Evolutionary conservation across 2,113 vertebrate genomes (phyloP).

Genomic region (Microtus ochrogaster): DNA sequence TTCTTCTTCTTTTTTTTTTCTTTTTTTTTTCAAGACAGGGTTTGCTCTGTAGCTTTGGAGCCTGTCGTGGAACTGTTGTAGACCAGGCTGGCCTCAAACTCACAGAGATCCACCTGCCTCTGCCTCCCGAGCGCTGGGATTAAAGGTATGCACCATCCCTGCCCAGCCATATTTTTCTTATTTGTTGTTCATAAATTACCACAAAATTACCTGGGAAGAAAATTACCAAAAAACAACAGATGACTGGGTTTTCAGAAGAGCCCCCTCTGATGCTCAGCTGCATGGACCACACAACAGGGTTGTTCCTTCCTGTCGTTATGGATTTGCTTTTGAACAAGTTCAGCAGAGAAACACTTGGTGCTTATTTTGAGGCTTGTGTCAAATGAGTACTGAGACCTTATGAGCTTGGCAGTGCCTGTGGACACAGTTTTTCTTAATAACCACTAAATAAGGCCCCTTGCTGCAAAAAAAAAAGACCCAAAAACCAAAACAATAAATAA

Average conservation of each 20-base stretch:
- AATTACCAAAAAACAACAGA: constrained; percentile 42
- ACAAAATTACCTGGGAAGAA: background rate
- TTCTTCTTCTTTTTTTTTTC: no score
- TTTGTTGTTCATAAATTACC: constrained; percentile 32
- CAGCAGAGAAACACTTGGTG: constrained; percentile 51
- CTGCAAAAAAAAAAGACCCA: background rate
- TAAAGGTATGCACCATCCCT: no score
- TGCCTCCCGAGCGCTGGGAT: no score
- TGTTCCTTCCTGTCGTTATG: background rate
- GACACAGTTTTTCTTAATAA: constrained; percentile 72
- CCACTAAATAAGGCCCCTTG: constrained; percentile 46
- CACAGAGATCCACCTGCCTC: no score
- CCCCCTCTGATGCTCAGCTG: background rate
- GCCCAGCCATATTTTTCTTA: background rate
- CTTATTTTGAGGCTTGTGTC: constrained; percentile 65
- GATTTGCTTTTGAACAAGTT: constrained; percentile 53
- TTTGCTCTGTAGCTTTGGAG: no score
- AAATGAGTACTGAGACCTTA: constrained; percentile 34
- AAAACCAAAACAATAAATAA: background rate
- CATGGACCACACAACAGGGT: background rate
- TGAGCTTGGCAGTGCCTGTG: constrained; percentile 58
- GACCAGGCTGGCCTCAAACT: no score
- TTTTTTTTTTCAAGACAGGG: no score
- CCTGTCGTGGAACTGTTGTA: no score
- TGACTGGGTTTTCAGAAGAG: background rate